phyloP scores from a whole-genome alignment of 2,888 invertebrate species.

The Epirrhoe tristata region DNA sequence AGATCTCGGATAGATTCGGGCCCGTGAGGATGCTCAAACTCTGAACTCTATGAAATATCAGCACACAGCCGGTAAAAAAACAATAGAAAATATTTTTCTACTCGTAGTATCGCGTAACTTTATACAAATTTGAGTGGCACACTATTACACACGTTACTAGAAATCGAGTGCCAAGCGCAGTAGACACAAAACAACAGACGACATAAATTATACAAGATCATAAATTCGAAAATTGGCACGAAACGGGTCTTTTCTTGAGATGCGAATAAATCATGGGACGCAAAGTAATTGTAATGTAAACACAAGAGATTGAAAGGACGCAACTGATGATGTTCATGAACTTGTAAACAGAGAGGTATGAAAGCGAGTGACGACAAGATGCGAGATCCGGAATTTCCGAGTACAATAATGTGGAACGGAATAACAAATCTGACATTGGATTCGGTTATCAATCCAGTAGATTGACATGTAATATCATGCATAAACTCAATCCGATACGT shows the following conservation, averaged over 20 bases:
- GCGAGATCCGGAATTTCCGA: conserved; percentile 7
- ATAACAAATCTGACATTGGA: conserved; percentile 13
- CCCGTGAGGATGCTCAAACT: not conserved
- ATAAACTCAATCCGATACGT: conserved; percentile 5
- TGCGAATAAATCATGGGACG: conserved; percentile 59
- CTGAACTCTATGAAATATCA: not conserved
- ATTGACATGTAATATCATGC: conserved; percentile 1
- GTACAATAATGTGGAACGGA: conserved; percentile 1
- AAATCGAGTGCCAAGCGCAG: conserved; percentile 43
- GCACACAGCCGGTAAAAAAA: not conserved
- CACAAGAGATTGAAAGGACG: conserved; percentile 51
- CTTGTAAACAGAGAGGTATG: conserved; percentile 35
- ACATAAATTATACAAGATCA: conserved; percentile 54
- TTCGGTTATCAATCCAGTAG: conserved; percentile 9
- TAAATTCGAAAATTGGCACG: conserved; percentile 56
- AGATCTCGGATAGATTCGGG: too few species aligned
- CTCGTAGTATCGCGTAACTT: not conserved
- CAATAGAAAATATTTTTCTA: not conserved
- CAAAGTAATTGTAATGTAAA: conserved; percentile 66
- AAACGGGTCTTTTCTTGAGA: conserved; percentile 48
- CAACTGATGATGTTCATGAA: conserved; percentile 32
- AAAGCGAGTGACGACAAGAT: conserved; percentile 8
- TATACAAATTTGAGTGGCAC: conserved; percentile 14
- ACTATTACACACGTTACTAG: conserved; percentile 25
- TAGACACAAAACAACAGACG: conserved; percentile 50